Percentiles rank a stretch among this genome's conserved stretches.
Conservation (phyloP, 2,113 vertebrate genomes). For the Pseudonaja textilis region DNA sequence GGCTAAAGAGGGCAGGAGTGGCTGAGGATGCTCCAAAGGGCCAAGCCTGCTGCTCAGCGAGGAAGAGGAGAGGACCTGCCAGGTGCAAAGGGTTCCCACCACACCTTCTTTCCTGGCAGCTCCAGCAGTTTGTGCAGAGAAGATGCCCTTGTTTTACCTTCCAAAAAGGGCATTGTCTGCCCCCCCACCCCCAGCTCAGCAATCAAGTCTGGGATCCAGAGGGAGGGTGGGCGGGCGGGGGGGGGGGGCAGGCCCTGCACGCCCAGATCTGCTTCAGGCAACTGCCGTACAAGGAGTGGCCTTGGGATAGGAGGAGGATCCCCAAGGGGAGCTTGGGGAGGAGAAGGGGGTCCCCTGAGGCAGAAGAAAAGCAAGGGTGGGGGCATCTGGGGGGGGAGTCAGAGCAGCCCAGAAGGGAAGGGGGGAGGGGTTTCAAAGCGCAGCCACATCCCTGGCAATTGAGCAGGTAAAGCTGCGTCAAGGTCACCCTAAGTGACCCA, state of each 20-base stretch:
- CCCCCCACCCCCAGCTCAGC: neutral
- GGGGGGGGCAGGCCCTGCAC: neutral
- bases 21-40: accelerated
- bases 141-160: constrained; percentile 57
- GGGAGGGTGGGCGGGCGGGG: neutral
- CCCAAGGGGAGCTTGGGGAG: neutral
- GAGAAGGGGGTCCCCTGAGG: neutral
- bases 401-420: too few relatives aligned
- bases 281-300: neutral
- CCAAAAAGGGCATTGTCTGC: constrained; percentile 65
- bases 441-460: neutral
- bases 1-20: accelerated
- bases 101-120: neutral
- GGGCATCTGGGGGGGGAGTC: neutral
- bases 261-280: neutral
- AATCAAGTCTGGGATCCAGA: neutral
- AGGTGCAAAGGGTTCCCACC: accelerated
- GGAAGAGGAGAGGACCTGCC: neutral
- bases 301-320: neutral
- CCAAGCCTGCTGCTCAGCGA: accelerated
- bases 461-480: neutral
- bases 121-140: constrained; percentile 43
- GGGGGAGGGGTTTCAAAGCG: neutral
- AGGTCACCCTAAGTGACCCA: neutral
- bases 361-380: neutral